A percentile compares a stretch with the other conserved stretches of the same genome.
These are phyloP conservation scores for Plebejus argus DNA, from an alignment of 2,888 invertebrate genomes.

Conservation along the genomic window DNA sequence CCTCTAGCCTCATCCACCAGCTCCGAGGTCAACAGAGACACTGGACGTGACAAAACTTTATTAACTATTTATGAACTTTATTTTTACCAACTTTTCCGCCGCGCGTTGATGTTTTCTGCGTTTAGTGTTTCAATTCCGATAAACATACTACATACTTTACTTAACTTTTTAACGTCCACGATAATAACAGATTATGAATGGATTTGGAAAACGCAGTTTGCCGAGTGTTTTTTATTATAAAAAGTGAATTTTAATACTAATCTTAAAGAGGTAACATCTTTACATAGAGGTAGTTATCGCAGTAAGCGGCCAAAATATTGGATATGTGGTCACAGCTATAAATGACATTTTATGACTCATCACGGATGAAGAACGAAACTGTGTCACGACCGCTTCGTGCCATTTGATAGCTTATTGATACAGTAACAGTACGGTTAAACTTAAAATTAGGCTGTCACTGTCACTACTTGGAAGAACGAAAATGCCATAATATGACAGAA, in stretches of 20 bases:
- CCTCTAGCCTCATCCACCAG: constrained; percentile 38
- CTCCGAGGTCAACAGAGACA: constrained; percentile 41
- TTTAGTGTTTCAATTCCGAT: neutral
- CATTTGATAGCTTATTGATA: neutral
- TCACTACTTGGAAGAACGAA: too few species aligned
- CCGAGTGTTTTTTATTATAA: too few species aligned
- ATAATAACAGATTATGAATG: neutral
- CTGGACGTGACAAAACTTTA: constrained; percentile 42
- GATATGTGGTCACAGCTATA: constrained; percentile 34
- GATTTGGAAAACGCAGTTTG: too few species aligned
- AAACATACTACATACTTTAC: neutral
- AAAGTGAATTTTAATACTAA: too few species aligned
- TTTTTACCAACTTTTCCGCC: constrained; percentile 7
- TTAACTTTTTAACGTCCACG: neutral
- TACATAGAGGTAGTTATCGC: neutral
- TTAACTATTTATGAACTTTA: constrained; percentile 33
- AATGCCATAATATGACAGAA: too few species aligned
- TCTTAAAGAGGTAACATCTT: too few species aligned
- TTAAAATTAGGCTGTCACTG: neutral
- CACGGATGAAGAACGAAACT: neutral
- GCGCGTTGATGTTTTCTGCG: neutral
- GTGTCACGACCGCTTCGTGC: neutral
- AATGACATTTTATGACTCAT: constrained; percentile 4
- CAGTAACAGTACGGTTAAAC: neutral
- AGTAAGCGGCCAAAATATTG: constrained; percentile 33